phyloP scores from a whole-genome alignment of 30 jellyfish, hydroid and myxozoan species.

The Euphysa ruthae region DNA sequence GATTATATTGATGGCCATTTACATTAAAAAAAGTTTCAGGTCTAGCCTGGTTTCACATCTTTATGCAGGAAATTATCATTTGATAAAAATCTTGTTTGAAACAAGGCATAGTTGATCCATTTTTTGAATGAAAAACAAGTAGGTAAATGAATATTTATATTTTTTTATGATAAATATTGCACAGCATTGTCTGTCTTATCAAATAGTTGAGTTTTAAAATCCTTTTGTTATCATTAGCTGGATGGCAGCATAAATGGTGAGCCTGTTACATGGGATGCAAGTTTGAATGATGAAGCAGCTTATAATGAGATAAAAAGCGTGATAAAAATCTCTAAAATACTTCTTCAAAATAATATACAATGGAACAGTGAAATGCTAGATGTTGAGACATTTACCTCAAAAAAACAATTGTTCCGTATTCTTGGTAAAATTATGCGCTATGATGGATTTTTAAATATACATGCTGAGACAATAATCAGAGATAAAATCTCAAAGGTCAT shows the following conservation, averaged over 20 bases:
- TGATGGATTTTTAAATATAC: neutral
- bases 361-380: constrained; percentile 12
- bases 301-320: neutral
- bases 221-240: neutral
- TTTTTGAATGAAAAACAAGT: too few species aligned
- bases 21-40: neutral
- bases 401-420: neutral
- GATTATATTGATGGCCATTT: neutral
- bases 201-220: neutral
- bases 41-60: neutral
- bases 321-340: neutral
- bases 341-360: neutral
- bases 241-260: constrained; percentile 12
- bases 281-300: neutral
- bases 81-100: neutral
- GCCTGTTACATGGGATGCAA: constrained; percentile 17
- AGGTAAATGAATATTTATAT: too few species aligned
- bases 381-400: neutral
- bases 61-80: neutral
- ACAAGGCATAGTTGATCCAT: too few species aligned
- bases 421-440: neutral
- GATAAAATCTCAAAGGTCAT: neutral
- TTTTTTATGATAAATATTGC: too few species aligned
- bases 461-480: neutral
- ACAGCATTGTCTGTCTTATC: too few species aligned